Base-by-base conservation (phyloP, 2,888 invertebrate genomes). In the Sipunculus nudus region DNA sequence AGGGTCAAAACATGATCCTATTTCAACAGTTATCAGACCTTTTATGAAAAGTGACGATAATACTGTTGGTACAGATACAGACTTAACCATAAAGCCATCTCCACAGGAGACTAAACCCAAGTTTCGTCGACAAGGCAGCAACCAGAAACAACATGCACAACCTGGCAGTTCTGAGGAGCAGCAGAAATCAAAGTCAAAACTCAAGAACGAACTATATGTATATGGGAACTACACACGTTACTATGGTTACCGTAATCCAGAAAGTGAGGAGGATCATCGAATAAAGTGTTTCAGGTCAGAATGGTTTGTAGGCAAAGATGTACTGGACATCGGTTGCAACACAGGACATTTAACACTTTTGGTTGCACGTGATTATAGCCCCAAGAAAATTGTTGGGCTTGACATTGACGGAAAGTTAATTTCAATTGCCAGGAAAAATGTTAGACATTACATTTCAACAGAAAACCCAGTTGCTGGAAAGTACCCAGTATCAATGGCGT, bases 141-240 rank as follows among this genome's bases (percentile, higher is more conserved):
- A 23, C 21, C 56, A 56, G 23, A 40, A 25, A 19, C 48, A 48
- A 29, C 45, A 35, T 35, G 25, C 23, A 8, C 38, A 13, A 2
- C 29, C 40, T 10, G 16, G 26, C 25, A 10, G 6, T 8, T 25
- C 23, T 21, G 6, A 41, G 4, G 8, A 21, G 5, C 25, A 46
- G 26, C 10, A 10, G 25, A 23, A 26, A 25, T 10, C 28, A 46
- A 35, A 56, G 28, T 10, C 40, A 28, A 40, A 41, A 28, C 13
- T 39, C 16, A 23, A 10, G 28, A 35, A 31, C 16, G 41, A 32
- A 3, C 26, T 35, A 5, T 29, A 16, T 86, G 92, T 93, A 78
- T 96, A 92, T 86, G 98, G 99, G 58, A 99, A 99, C 85, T 98
- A 96, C 85, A 93, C 94, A 83, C 90, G 93, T 85, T 98, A 98